Evolutionary conservation across 2,113 vertebrate genomes (phyloP), one percentile per base, ranked within the genome.

Genomic region (Brienomyrus longianalis): DNA sequence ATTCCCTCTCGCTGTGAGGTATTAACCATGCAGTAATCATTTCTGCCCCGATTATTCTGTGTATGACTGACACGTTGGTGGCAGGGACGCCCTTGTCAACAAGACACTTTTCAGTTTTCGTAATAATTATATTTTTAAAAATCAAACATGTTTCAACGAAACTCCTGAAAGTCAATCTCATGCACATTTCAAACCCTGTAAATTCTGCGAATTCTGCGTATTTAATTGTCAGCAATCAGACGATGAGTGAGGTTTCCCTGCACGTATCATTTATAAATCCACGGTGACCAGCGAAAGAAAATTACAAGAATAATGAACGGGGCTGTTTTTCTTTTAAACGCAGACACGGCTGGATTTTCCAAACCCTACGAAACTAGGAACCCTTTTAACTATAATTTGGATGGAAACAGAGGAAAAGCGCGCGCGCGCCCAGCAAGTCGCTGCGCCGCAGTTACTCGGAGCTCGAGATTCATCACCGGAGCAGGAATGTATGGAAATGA

Each of bases 401-500:
- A 52, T 89, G 47, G 47, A 80, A 52, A 54, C 27, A 52, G 50
- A 3, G 45, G 84, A 17, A 27, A 86, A 51, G 13, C n/a, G 15
- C 27, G 35, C 27, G 35, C 45, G 19, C 50, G 35, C 35, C 19
- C 43, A 43, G 31, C 19, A 51, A 80, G 35, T 39, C 45, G 27
- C 8, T 21, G n/a, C 47, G 91, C 92, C 91, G 94, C 93, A 93
- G 90, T 92, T 95, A 93, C 94, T 95, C 94, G 92, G 94, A 94
- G 88, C 93, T 94, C 91, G 93, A 93, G 93, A 94, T 94, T 92
- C 95, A 95, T 95, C 94, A 95, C 93, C 90, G 93, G 90, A 87
- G 93, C 91, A 96, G 93, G 95, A 95, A 96, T 94, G 94, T 93
- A 95, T 91, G 93, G 94, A 96, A 95, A 95, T 94, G 96, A 96